Evolutionary conservation across 35 echinoderm and acorn worm species (phyloP), one percentile per base, ranked within the genome.

Genomic region (Ptychodera flava): DNA sequence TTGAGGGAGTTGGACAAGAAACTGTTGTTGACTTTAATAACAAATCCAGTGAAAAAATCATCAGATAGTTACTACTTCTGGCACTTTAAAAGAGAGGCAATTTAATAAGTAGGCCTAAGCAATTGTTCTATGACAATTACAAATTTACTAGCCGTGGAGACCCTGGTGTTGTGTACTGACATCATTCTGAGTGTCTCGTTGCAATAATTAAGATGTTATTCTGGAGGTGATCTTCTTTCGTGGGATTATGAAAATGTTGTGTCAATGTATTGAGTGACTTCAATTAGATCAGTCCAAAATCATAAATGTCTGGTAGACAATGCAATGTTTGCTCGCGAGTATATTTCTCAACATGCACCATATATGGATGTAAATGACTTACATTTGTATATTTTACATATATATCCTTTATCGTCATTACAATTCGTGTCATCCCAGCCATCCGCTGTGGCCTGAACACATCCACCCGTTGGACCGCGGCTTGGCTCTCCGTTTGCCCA

Each of bases 361-460:
- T n/a, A n/a, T n/a, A n/a, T 22, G 22, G 22, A 64, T 12, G 22
- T 22, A 64, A 22, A 64, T 0, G 31, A 77, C 92, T 98, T 92
- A 98, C 95, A 36, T 36, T 37, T 81, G 30, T 90, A 86, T 30
- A 82, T 83, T 77, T 92, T 98, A 88, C 95, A 98, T 6, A 98
- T 78, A 78, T 81, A 81, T 22, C 86, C 35, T 82, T 92, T 37
- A 2, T 79, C 37, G n/a, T 31, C 78, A 34, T 36, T 84, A 75
- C 95, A 98, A 10, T 34, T 31, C 30, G 88, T 88, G 83, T 98
- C 95, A 37, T 98, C 92, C 95, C 95, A 98, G 14, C 87, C 89
- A 35, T 90, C 90, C 27, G 35, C 80, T 33, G 36, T 84, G 0
- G 91, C 76, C 16, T 87, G 84, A 1, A 98, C 95, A 80, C 95